A percentile compares a stretch with the other conserved stretches of the same genome.
Conservation (phyloP, 2,888 invertebrate genomes). For the Callyntrura sp. region DNA sequence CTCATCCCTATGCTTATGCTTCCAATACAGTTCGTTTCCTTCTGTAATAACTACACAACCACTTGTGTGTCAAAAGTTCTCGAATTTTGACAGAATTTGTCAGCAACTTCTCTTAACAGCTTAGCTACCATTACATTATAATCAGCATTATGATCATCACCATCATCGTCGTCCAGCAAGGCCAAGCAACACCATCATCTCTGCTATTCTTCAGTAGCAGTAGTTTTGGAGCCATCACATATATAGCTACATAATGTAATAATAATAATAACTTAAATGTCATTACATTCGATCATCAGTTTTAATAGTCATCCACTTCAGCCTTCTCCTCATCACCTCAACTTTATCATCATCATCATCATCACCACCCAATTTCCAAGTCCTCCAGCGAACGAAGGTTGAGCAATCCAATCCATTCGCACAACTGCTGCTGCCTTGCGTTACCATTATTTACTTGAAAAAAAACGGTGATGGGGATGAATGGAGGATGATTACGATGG, state of each 20-base stretch:
- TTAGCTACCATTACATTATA: background rate
- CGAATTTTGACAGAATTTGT: slow-evolving; percentile 75
- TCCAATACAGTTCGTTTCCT: background rate
- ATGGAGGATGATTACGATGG: slow-evolving; percentile 35
- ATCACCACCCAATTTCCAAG: slow-evolving; percentile 2
- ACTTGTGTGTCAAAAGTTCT: slow-evolving; percentile 59
- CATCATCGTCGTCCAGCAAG: slow-evolving; percentile 17
- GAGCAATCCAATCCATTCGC: slow-evolving; percentile 40
- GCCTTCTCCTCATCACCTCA: slow-evolving; percentile 32
- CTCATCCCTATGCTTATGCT: background rate
- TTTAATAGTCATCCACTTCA: slow-evolving; percentile 22
- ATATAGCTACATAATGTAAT: background rate
- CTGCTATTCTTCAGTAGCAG: slow-evolving; percentile 2
- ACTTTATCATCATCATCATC: background rate
- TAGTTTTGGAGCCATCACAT: slow-evolving; percentile 20
- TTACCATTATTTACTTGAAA: background rate
- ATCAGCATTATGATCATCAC: slow-evolving; percentile 7
- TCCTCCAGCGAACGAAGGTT: slow-evolving; percentile 53
- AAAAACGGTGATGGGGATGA: slow-evolving; percentile 38
- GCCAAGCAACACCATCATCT: background rate
- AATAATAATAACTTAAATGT: slow-evolving; percentile 27
- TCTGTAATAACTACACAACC: slow-evolving; percentile 35
- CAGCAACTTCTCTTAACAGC: slow-evolving; percentile 59
- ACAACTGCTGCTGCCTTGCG: background rate
- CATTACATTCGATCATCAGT: slow-evolving; percentile 17